Conservation (phyloP, 2,888 invertebrate genomes). For the Blastobasis adustella region DNA sequence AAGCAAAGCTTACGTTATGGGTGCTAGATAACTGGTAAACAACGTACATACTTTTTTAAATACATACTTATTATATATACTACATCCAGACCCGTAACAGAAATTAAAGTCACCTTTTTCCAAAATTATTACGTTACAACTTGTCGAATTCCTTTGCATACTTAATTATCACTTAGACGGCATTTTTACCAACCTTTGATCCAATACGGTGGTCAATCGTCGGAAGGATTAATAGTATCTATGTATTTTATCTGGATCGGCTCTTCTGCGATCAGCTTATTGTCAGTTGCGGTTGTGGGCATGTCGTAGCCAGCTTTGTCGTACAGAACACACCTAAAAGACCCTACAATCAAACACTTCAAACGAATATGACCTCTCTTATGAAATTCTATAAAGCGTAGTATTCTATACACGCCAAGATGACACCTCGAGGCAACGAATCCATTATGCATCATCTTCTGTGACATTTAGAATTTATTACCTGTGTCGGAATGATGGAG, state of each 20-base stretch:
- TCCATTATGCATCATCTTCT: slow-evolving; percentile 60
- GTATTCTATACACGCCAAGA: slow-evolving; percentile 19
- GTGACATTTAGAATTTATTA: slow-evolving; percentile 66
- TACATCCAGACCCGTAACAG: too few relatives aligned
- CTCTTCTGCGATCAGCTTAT: not conserved
- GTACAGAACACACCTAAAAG: slow-evolving; percentile 11
- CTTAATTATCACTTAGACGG: too few relatives aligned
- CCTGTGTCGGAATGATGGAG: slow-evolving; percentile 52
- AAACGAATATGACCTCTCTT: slow-evolving; percentile 22
- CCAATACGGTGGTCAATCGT: too few relatives aligned
- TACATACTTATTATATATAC: too few relatives aligned
- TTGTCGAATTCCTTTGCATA: too few relatives aligned
- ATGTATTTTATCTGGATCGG: not conserved
- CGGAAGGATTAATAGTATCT: too few relatives aligned
- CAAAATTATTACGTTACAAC: too few relatives aligned
- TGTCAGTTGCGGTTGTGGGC: slow-evolving; percentile 11
- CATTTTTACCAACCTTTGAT: too few relatives aligned
- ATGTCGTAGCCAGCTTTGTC: slow-evolving; percentile 32
- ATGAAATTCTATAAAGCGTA: slow-evolving; percentile 12
- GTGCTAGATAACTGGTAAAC: too few relatives aligned
- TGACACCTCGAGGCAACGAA: slow-evolving; percentile 46
- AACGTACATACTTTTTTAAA: too few relatives aligned
- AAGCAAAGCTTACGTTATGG: too few relatives aligned
- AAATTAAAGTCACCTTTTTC: too few relatives aligned
- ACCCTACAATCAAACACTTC: slow-evolving; percentile 4